Evolutionary conservation across 1,140 invertebrate species (phyloP).

Genomic region (Matsumurasca onukii): DNA sequence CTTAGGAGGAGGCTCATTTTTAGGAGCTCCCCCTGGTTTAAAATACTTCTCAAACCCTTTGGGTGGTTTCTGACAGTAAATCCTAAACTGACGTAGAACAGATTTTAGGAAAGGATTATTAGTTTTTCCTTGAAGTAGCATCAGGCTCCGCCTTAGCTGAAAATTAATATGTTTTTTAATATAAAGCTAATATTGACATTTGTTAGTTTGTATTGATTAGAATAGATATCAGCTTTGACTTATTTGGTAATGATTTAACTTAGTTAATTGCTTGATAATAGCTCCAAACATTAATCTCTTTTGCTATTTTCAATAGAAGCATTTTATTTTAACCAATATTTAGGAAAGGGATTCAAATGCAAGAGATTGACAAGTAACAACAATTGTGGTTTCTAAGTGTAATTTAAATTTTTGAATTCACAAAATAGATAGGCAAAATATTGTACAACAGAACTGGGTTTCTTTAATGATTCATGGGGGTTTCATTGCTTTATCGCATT

Average conservation of each 20-base stretch:
- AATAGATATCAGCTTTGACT: background rate
- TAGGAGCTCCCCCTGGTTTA: conserved; percentile 54
- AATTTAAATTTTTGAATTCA: background rate
- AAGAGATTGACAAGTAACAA: background rate
- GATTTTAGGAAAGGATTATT: conserved; percentile 46
- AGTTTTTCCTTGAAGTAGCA: conserved; percentile 35
- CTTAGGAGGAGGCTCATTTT: conserved; percentile 47
- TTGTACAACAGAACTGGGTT: no score
- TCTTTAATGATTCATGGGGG: no score
- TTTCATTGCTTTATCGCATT: no score
- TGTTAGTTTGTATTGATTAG: background rate
- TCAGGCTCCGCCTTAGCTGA: conserved; percentile 41
- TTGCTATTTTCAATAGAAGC: background rate
- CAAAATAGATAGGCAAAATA: background rate
- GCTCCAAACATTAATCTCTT: background rate
- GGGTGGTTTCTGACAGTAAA: conserved; percentile 70
- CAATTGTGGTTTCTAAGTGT: background rate
- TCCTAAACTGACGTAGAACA: conserved; percentile 54
- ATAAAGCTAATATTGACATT: background rate
- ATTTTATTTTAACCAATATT: background rate
- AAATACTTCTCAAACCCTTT: conserved; percentile 95
- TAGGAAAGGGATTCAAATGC: background rate
- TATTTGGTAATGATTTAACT: background rate
- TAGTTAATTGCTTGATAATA: background rate
- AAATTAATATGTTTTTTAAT: conserved; percentile 14